Evolutionary conservation across 2,888 invertebrate species (phyloP).

Genomic region (Drosophila peninsularis): DNA sequence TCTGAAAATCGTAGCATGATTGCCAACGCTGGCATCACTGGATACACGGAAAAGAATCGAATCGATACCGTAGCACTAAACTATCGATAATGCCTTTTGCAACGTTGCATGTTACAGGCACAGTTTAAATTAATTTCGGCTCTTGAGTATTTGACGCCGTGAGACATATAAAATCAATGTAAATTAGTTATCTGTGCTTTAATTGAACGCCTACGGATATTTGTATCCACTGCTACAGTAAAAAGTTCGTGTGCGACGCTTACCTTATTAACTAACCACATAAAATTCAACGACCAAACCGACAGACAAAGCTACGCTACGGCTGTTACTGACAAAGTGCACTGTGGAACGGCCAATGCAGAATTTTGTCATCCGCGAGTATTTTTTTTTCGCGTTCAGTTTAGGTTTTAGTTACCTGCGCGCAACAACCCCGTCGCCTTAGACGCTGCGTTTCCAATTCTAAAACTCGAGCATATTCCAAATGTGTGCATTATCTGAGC

Average conservation of each 20-base stretch:
- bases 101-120: conserved; percentile 67
- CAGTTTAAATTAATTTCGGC: conserved; percentile 75
- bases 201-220: not conserved
- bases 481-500: conserved; percentile 26
- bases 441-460: conserved; percentile 39
- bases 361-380: conserved; percentile 68
- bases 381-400: conserved; percentile 78
- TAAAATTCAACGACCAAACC: conserved; percentile 32
- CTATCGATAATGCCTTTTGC: conserved; percentile 50
- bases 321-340: conserved; percentile 61
- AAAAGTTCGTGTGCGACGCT: conserved; percentile 6
- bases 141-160: conserved; percentile 41
- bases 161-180: conserved; percentile 9
- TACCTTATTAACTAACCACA: conserved; percentile 10
- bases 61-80: conserved; percentile 17
- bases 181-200: conserved; percentile 17
- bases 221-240: not conserved
- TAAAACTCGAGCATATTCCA: conserved; percentile 31
- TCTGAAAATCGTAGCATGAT: not conserved
- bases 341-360: conserved; percentile 58
- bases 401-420: conserved; percentile 76
- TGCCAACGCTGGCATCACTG: conserved; percentile 15
- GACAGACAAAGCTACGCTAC: conserved; percentile 73
- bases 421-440: conserved; percentile 72
- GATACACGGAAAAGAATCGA: not conserved